Conservation (phyloP, 2,888 invertebrate genomes). For the Neria commutata region DNA sequence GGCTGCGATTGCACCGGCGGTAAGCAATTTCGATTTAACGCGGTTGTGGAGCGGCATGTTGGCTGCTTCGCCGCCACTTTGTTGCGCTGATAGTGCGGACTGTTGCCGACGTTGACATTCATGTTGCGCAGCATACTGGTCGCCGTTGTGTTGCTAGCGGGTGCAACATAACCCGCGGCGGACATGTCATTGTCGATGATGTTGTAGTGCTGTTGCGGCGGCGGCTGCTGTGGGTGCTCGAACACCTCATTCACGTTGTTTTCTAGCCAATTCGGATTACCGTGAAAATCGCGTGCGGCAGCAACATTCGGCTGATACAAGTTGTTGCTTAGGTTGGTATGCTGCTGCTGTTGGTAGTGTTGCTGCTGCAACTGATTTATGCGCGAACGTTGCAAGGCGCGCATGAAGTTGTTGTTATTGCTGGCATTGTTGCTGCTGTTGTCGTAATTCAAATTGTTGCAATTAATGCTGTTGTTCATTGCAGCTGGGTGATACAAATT, state of each 20-base stretch:
- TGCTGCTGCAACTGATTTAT: slow-evolving; percentile 43
- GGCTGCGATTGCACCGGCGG: no score
- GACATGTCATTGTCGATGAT: slow-evolving; percentile 22
- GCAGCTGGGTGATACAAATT: neutral
- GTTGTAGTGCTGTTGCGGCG: slow-evolving; percentile 34
- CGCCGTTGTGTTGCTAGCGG: slow-evolving; percentile 27
- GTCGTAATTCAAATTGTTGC: slow-evolving; percentile 64
- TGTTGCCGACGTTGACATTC: slow-evolving; percentile 55
- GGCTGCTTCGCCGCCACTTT: slow-evolving; percentile 51
- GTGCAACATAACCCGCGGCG: slow-evolving; percentile 28
- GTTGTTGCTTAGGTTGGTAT: slow-evolving; percentile 31
- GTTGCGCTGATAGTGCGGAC: slow-evolving; percentile 54
- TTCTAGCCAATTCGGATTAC: slow-evolving; percentile 42
- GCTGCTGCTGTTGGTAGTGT: slow-evolving; percentile 40
- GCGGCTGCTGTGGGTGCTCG: slow-evolving; percentile 23
- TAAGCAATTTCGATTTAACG: slow-evolving; percentile 14
- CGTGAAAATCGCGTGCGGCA: slow-evolving; percentile 41
- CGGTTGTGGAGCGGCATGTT: slow-evolving; percentile 32
- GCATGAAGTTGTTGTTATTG: slow-evolving; percentile 29
- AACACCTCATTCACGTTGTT: slow-evolving; percentile 32
- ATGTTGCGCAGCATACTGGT: slow-evolving; percentile 50
- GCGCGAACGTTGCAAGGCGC: slow-evolving; percentile 31
- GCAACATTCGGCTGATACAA: slow-evolving; percentile 25
- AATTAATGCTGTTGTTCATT: slow-evolving; percentile 60
- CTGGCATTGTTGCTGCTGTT: slow-evolving; percentile 10